Conservation (phyloP, 64 coral and sea anemone genomes). For the Cladopsammia gracilis region DNA sequence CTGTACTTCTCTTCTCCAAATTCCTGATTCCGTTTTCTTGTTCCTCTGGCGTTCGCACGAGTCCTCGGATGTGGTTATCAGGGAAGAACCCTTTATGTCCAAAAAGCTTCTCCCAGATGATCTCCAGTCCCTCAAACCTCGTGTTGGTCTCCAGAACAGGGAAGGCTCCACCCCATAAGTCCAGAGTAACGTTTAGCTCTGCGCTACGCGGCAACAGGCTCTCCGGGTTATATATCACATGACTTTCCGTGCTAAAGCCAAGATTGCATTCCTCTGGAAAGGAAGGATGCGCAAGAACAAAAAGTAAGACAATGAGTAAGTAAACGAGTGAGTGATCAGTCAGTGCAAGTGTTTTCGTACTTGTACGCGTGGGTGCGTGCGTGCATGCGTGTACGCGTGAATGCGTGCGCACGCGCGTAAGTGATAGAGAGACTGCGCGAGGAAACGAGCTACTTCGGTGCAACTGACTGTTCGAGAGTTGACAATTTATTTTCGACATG, state of each 20-base stretch:
- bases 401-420: no score
- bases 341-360: no score
- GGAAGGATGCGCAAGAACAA: background rate
- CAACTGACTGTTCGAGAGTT: no score
- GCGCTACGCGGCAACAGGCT: conserved; percentile 72
- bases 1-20: conserved; percentile 31
- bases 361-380: no score
- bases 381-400: background rate
- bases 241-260: conserved; percentile 57
- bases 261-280: conserved; percentile 69
- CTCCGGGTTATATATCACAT: conserved; percentile 80
- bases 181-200: conserved; percentile 74
- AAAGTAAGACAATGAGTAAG: background rate
- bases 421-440: no score
- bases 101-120: conserved; percentile 77
- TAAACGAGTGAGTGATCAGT: background rate
- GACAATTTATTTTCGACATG: no score
- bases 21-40: background rate
- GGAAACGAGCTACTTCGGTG: no score
- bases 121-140: conserved; percentile 68
- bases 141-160: conserved; percentile 75
- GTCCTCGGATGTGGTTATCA: conserved; percentile 29
- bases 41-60: background rate
- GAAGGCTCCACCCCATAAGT: conserved; percentile 79
- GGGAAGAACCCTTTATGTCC: conserved; percentile 73